phyloP scores from a whole-genome alignment of 2,113 vertebrate genomes.

The Pycnonotus jocosus region DNA sequence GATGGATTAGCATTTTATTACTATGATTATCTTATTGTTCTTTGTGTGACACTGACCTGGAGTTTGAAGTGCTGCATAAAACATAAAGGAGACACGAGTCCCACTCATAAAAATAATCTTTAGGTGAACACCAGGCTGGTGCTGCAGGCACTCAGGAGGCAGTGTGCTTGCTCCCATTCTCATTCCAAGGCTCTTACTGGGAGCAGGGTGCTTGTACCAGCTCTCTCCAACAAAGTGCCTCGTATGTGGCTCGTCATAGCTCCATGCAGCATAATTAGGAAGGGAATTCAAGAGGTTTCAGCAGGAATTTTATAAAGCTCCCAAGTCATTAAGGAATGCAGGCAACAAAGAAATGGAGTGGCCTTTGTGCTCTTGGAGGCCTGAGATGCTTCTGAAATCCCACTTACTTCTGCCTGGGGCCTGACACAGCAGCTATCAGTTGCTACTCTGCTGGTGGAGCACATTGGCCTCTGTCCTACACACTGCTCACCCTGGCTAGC shows the following conservation, averaged over 20 bases:
- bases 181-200: not conserved
- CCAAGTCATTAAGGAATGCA: not conserved
- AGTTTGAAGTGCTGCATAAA: not conserved
- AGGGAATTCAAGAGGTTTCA: not conserved
- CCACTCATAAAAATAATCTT: not conserved
- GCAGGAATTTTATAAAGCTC: not conserved
- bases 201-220: not conserved
- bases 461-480: rapidly evolving
- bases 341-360: not conserved
- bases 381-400: not conserved
- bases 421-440: not conserved
- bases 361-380: not conserved
- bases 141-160: not conserved
- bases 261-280: not conserved
- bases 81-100: not conserved
- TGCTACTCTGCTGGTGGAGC: not conserved
- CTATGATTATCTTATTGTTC: not conserved
- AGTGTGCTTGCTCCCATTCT: not conserved
- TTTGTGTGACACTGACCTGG: not conserved
- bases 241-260: not conserved
- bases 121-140: not conserved
- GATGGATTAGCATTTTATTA: not conserved
- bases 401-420: not conserved
- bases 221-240: not conserved
- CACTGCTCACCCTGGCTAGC: not conserved